Percentiles rank a stretch among this genome's conserved stretches.
phyloP scores from a whole-genome alignment of 2,888 invertebrate genomes.

The Parnassius orleans region DNA sequence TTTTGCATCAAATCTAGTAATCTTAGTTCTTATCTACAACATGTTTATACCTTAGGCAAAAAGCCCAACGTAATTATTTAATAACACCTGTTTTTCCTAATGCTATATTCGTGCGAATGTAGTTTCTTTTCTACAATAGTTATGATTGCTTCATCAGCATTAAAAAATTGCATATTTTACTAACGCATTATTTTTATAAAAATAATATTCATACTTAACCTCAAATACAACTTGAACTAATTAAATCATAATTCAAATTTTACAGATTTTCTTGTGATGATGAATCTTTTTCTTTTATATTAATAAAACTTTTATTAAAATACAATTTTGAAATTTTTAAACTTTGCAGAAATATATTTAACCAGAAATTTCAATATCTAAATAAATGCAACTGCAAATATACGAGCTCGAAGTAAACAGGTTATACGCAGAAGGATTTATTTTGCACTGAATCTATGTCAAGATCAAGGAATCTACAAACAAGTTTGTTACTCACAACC shows the following conservation, averaged over 20 bases:
- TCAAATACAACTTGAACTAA: no score
- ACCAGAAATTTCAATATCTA: conserved; percentile 34
- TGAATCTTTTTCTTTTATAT: no score
- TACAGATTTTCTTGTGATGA: no score
- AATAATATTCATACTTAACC: no score
- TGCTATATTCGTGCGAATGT: conserved; percentile 7
- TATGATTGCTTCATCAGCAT: no score
- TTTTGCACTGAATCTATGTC: conserved; percentile 68
- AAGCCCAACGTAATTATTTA: conserved; percentile 1
- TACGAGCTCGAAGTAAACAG: conserved; percentile 50
- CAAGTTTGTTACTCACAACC: conserved; percentile 60
- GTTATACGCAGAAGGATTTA: conserved; percentile 67
- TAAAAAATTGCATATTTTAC: no score
- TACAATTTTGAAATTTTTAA: not conserved
- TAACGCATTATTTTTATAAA: no score
- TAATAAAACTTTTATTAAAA: no score
- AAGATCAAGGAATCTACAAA: conserved; percentile 71
- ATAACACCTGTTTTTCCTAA: conserved; percentile 8
- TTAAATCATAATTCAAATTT: no score
- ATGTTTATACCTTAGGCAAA: conserved; percentile 19
- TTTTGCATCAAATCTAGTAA: conserved; percentile 1
- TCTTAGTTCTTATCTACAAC: conserved; percentile 11
- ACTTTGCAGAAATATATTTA: conserved; percentile 1
- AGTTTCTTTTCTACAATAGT: no score
- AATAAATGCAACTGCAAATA: conserved; percentile 50